Evolutionary conservation across 1,140 invertebrate species (phyloP).

Genomic region (Hirudo medicinalis): DNA sequence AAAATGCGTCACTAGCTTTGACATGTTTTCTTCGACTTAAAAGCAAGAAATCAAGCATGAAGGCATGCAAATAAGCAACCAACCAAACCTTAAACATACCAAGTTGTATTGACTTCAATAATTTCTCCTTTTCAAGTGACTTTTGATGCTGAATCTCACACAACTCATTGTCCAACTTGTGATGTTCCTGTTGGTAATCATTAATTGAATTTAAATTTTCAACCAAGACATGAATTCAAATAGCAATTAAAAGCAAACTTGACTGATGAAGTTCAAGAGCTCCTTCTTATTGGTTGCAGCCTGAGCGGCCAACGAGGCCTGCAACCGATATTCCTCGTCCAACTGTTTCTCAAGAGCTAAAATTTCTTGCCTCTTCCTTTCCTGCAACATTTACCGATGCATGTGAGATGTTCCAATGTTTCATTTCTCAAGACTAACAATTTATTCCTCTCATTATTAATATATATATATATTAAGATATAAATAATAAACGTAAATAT

Average conservation of each 20-base stretch:
- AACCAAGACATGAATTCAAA: neutral
- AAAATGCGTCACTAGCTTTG: constrained; percentile 27
- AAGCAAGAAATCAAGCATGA: neutral
- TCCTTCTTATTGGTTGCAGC: constrained; percentile 26
- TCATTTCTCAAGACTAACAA: no score
- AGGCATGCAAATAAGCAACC: no score
- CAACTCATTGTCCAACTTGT: constrained; percentile 28
- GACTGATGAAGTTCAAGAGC: constrained; percentile 28
- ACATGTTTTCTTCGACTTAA: constrained; percentile 30
- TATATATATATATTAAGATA: no score
- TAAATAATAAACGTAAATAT: no score
- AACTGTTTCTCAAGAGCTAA: constrained; percentile 27
- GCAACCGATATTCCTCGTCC: constrained; percentile 28
- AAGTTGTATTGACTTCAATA: constrained; percentile 25
- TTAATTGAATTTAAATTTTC: neutral
- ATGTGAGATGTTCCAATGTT: neutral
- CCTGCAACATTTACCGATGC: neutral
- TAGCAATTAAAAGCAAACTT: constrained; percentile 24
- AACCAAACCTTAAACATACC: constrained; percentile 23
- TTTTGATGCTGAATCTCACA: constrained; percentile 26
- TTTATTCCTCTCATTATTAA: no score
- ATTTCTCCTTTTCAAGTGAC: constrained; percentile 28
- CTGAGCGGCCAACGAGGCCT: constrained; percentile 28
- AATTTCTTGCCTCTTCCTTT: constrained; percentile 11
- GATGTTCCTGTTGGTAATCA: constrained; percentile 25